Evolutionary conservation across 2,797 vertebrate genomes (phyloP).

Genomic region (Karalla daura): DNA sequence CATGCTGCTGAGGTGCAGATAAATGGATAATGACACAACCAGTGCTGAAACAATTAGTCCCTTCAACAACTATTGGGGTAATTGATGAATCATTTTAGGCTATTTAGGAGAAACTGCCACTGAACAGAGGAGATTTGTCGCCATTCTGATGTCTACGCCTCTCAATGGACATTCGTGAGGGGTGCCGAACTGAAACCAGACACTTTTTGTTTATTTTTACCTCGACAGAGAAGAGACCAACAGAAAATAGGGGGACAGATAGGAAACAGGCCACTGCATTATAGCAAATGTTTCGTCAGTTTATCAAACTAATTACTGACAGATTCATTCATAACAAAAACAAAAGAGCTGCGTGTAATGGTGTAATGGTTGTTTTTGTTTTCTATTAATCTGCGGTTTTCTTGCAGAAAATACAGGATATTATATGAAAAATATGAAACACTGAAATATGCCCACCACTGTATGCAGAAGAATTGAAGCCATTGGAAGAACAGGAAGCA

Average conservation of each 20-base stretch:
- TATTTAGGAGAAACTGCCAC: not conserved
- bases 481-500: not conserved
- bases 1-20: not conserved
- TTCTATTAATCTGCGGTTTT: not conserved
- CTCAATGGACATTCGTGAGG: no score
- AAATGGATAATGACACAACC: slow-evolving; percentile 1
- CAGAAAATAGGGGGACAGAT: not conserved
- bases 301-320: not conserved
- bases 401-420: not conserved
- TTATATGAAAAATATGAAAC: not conserved
- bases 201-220: no score
- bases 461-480: not conserved
- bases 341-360: not conserved
- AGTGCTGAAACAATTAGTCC: not conserved
- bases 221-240: no score
- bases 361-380: not conserved
- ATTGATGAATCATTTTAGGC: not conserved
- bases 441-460: not conserved
- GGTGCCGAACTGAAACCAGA: no score
- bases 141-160: no score
- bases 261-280: not conserved
- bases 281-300: not conserved
- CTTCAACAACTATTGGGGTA: not conserved
- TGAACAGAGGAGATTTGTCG: not conserved
- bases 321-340: not conserved